Conservation (phyloP, 2,113 vertebrate genomes). For the Tauraco erythrolophus region DNA sequence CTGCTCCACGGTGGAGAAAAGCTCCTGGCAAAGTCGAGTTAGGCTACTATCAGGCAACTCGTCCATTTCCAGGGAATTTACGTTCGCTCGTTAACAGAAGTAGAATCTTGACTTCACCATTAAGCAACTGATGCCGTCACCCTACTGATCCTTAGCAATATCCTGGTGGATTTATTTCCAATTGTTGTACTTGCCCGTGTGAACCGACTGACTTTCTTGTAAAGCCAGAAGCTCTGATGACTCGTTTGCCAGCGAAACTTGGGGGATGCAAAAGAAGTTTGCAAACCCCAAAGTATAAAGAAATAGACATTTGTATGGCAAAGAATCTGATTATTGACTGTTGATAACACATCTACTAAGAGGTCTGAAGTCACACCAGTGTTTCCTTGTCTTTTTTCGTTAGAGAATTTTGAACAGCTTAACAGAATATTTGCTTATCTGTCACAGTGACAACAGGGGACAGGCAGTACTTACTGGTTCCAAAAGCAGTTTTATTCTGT, state of each 20-base stretch:
- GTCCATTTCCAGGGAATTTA: neutral
- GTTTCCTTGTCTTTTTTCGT: neutral
- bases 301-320: neutral
- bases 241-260: neutral
- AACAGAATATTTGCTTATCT: rapidly evolving
- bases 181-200: rapidly evolving
- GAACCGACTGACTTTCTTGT: neutral
- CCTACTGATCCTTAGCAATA: too few relatives aligned
- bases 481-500: conserved; percentile 89
- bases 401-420: neutral
- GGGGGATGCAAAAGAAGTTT: neutral
- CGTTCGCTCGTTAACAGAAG: rapidly evolving
- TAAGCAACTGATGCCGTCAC: neutral
- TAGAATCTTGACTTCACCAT: neutral
- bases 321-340: rapidly evolving
- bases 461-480: conserved; percentile 80
- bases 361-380: neutral
- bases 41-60: neutral
- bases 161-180: neutral
- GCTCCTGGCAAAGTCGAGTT: neutral
- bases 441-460: neutral
- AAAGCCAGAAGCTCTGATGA: neutral
- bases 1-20: neutral
- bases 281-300: neutral
- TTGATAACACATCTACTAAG: neutral